Percentiles rank a stretch among this genome's conserved stretches.
Evolutionary conservation across 2,113 vertebrate species (phyloP).

Genomic region (Mustelus asterias): DNA sequence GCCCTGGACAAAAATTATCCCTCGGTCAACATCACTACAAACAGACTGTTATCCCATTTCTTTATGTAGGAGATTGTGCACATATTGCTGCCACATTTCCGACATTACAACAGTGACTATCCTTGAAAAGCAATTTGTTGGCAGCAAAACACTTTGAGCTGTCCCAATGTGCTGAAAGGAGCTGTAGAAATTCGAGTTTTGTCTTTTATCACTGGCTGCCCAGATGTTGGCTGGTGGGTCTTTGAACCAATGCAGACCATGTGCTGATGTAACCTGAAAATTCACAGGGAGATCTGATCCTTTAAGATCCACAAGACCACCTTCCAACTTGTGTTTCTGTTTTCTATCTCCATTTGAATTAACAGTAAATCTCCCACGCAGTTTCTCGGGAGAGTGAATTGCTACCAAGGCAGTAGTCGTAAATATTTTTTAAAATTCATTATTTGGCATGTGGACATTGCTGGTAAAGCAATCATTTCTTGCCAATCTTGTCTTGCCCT

Average conservation of each 20-base stretch:
- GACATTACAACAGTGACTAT: neutral
- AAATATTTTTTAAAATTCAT: neutral
- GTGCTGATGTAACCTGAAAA: neutral
- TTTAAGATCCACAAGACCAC: neutral
- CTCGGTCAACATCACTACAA: neutral
- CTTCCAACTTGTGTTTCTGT: neutral
- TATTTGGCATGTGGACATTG: neutral
- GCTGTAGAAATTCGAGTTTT: neutral
- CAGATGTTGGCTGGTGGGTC: no score
- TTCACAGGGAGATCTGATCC: neutral
- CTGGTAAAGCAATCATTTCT: neutral
- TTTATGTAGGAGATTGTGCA: neutral
- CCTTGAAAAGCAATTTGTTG: no score
- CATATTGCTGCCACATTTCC: neutral
- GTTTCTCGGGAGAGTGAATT: neutral
- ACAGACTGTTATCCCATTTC: neutral
- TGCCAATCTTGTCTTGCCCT: neutral
- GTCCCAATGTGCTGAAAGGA: neutral
- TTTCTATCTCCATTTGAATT: neutral
- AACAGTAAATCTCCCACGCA: neutral
- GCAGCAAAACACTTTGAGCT: neutral
- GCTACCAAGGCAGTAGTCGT: no score
- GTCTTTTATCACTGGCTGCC: neutral
- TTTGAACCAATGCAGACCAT: neutral
- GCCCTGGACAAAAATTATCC: neutral